Evolutionary conservation across 2,888 invertebrate species (phyloP).

Genomic region (Actias luna): DNA sequence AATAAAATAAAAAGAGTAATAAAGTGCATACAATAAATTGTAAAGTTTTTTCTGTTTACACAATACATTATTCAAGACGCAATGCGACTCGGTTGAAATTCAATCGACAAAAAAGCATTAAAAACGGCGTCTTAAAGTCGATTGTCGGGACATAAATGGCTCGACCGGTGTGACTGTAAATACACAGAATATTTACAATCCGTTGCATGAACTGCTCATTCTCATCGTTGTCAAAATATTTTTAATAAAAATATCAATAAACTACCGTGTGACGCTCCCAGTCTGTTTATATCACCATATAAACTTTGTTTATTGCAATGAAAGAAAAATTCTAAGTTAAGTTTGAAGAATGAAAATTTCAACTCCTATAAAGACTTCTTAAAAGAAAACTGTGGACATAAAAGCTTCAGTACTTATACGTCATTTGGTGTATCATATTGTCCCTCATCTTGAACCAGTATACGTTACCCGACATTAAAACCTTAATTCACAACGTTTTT

Average conservation of each 20-base stretch:
- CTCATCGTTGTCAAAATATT: not conserved
- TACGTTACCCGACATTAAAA: too few species aligned
- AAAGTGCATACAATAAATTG: constrained; percentile 27
- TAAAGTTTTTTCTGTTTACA: constrained; percentile 22
- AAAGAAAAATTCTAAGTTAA: too few species aligned
- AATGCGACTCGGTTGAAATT: constrained; percentile 31
- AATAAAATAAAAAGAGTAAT: constrained; percentile 26
- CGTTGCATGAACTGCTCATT: constrained; percentile 3
- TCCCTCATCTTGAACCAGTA: too few species aligned
- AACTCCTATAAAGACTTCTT: too few species aligned
- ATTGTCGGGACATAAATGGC: constrained; percentile 24
- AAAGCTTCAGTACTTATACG: too few species aligned
- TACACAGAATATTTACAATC: constrained; percentile 8
- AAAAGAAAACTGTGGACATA: too few species aligned
- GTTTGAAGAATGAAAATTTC: too few species aligned
- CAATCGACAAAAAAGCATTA: constrained; percentile 30
- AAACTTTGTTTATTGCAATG: not conserved
- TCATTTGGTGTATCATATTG: too few species aligned
- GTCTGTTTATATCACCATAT: too few species aligned
- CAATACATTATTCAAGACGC: constrained; percentile 39
- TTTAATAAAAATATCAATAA: not conserved
- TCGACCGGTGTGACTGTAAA: constrained; percentile 8
- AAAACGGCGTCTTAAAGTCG: constrained; percentile 20
- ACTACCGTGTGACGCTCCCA: not conserved
- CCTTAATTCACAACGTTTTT: too few species aligned